Evolutionary conservation across 2,113 vertebrate genomes (phyloP).

Genomic region (Hydrochoerus hydrochaeris): DNA sequence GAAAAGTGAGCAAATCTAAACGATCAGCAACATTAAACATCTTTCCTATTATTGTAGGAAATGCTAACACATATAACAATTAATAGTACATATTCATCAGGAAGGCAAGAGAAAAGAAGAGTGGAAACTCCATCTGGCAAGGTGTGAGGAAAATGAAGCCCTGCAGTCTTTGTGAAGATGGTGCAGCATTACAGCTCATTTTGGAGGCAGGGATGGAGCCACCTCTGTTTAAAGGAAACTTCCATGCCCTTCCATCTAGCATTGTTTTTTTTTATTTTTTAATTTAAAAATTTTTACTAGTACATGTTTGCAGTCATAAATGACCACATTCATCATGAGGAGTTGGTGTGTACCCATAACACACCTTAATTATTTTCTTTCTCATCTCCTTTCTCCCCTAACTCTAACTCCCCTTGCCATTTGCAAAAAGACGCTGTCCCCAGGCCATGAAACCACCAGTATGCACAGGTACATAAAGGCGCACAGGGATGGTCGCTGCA

Average conservation of each 20-base stretch:
- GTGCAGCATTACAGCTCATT: not conserved
- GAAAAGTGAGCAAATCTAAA: not conserved
- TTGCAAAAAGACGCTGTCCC: not conserved
- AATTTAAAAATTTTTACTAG: not conserved
- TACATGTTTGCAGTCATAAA: not conserved
- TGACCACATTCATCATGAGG: too few relatives aligned
- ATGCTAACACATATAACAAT: not conserved
- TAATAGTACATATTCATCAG: not conserved
- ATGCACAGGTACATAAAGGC: too few relatives aligned
- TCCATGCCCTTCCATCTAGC: too few relatives aligned
- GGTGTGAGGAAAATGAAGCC: not conserved
- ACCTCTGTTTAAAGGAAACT: not conserved
- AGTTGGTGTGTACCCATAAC: not conserved
- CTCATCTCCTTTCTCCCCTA: too few relatives aligned
- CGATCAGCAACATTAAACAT: not conserved
- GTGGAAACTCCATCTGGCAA: not conserved
- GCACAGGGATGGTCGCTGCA: not conserved
- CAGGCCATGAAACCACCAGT: not conserved
- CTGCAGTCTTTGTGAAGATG: not conserved
- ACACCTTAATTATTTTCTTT: too few relatives aligned
- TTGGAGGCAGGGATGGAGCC: too few relatives aligned
- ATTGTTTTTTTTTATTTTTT: not conserved
- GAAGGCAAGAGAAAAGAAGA: not conserved
- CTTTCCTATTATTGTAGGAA: not conserved
- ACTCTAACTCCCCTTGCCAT: too few relatives aligned